phyloP scores from a whole-genome alignment of 1,140 invertebrate species.

The Trachelipus rathkii region DNA sequence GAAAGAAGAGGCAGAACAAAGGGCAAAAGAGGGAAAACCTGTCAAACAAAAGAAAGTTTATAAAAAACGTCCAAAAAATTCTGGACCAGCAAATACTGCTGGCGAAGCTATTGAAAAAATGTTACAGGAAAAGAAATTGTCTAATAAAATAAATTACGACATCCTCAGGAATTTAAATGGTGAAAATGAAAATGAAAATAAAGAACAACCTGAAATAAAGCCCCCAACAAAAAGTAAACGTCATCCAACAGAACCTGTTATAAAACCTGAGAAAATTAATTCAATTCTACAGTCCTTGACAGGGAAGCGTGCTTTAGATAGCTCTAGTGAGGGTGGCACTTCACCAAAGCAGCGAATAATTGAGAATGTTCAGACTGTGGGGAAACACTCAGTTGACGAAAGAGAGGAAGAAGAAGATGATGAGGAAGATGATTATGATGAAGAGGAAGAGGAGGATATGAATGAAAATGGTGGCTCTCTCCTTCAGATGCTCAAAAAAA shows the following conservation, averaged over 20 bases:
- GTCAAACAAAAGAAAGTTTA: too few relatives aligned
- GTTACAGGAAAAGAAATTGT: too few relatives aligned
- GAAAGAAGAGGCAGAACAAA: too few relatives aligned
- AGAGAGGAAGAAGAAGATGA: slow-evolving; percentile 13
- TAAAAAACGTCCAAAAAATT: too few relatives aligned
- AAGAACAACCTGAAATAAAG: slow-evolving; percentile 40
- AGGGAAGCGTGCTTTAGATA: slow-evolving; percentile 27
- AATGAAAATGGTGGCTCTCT: slow-evolving; percentile 53
- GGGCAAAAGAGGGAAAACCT: too few relatives aligned
- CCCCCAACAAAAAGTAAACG: slow-evolving; percentile 30
- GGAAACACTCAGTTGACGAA: slow-evolving; percentile 9
- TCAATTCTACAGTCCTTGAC: slow-evolving; percentile 31
- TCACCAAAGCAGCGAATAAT: background rate
- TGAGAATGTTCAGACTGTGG: background rate
- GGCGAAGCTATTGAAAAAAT: too few relatives aligned
- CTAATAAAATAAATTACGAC: too few relatives aligned
- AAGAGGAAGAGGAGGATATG: slow-evolving; percentile 48
- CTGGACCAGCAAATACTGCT: too few relatives aligned
- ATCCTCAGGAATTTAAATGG: too few relatives aligned
- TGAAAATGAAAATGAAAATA: too few relatives aligned
- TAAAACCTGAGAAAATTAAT: slow-evolving; percentile 30
- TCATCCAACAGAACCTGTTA: slow-evolving; percentile 31
- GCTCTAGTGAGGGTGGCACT: slow-evolving; percentile 27
- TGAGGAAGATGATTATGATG: slow-evolving; percentile 47
- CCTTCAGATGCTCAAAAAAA: slow-evolving; percentile 54